phyloP scores from a whole-genome alignment of 2,888 invertebrate genomes.

The Eumacrocentrus americanus region DNA sequence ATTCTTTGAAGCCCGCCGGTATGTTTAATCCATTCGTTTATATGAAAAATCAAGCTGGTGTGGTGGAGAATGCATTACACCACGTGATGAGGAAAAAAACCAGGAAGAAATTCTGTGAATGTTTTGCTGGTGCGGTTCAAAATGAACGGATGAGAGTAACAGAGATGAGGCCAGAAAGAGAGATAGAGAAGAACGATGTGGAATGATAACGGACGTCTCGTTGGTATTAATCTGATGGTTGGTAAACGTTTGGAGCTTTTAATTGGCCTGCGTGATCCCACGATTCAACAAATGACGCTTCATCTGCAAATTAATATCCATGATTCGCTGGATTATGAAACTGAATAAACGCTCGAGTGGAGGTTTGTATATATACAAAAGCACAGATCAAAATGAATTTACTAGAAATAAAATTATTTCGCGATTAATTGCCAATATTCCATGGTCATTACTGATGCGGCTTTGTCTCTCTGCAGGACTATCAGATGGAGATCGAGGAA shows the following conservation, averaged over 20 bases:
- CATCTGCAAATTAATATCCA: conserved; percentile 35
- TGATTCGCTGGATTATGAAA: conserved; percentile 33
- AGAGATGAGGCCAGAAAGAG: too few species aligned
- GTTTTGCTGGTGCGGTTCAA: background rate
- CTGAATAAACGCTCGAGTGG: background rate
- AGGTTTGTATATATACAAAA: background rate
- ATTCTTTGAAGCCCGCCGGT: conserved; percentile 43
- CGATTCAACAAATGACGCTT: conserved; percentile 29
- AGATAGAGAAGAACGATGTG: too few species aligned
- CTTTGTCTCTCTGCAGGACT: background rate
- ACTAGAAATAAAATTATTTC: background rate
- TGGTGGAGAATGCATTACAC: background rate
- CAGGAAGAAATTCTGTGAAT: conserved; percentile 3
- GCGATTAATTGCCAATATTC: background rate
- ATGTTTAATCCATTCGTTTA: conserved; percentile 44
- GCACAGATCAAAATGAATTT: background rate
- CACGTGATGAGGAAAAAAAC: conserved; percentile 25
- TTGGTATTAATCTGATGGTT: conserved; percentile 29
- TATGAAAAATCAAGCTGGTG: conserved; percentile 36
- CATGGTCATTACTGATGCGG: too few species aligned
- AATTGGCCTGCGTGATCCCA: conserved; percentile 27
- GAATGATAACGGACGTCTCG: conserved; percentile 4
- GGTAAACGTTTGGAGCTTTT: conserved; percentile 28
- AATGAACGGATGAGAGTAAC: too few species aligned
- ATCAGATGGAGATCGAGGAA: background rate